Percentiles rank a stretch among this genome's conserved stretches.
These are phyloP conservation scores for Apodemia zela DNA, from an alignment of 2,888 invertebrate species.

Conservation along the genomic window DNA sequence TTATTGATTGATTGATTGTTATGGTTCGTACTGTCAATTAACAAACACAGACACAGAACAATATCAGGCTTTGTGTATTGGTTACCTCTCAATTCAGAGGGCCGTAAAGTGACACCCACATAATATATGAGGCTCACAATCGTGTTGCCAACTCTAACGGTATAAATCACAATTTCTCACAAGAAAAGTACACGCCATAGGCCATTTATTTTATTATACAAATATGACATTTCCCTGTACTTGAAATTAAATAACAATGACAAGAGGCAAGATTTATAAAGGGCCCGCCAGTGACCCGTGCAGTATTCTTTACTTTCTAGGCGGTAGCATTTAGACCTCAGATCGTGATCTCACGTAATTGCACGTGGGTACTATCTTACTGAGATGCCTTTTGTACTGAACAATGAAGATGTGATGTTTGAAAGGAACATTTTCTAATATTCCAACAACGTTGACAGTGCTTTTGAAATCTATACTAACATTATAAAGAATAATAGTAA, in stretches of 20 bases:
- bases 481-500: no score
- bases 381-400: not conserved
- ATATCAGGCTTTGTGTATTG: not conserved
- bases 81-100: constrained; percentile 10
- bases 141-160: not conserved
- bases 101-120: constrained; percentile 8
- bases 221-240: constrained; percentile 15
- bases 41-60: not conserved
- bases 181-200: constrained; percentile 16
- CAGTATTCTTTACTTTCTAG: constrained; percentile 34
- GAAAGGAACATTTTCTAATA: constrained; percentile 7
- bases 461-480: no score
- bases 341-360: constrained; percentile 28
- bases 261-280: constrained; percentile 23
- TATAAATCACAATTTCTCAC: constrained; percentile 8
- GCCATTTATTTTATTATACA: constrained; percentile 23
- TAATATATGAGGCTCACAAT: constrained; percentile 8
- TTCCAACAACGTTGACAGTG: constrained; percentile 5
- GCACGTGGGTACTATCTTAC: constrained; percentile 12
- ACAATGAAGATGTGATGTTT: constrained; percentile 10
- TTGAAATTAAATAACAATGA: constrained; percentile 16
- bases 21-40: no score
- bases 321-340: constrained; percentile 32
- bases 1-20: no score
- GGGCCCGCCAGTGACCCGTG: constrained; percentile 33